Evolutionary conservation across 2,888 invertebrate genomes (phyloP).

Genomic region (Harmothoe impar): DNA sequence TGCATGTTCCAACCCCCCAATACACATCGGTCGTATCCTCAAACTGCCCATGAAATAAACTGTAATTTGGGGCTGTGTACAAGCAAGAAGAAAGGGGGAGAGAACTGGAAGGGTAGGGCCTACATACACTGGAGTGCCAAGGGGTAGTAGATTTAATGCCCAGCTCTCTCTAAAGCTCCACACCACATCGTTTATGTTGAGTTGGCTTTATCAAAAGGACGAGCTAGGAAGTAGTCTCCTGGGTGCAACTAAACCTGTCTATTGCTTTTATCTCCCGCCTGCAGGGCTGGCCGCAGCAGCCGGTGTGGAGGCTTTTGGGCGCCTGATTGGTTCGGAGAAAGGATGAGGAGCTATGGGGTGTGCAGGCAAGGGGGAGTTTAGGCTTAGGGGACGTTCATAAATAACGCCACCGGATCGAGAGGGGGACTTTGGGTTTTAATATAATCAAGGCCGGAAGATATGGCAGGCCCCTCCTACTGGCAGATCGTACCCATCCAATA

Average conservation of each 20-base stretch:
- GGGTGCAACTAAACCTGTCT: slow-evolving; percentile 25
- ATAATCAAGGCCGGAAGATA: no score
- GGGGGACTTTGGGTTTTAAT: no score
- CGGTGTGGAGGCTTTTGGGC: background rate
- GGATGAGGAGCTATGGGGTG: background rate
- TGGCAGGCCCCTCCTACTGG: no score
- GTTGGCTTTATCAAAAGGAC: slow-evolving; percentile 35
- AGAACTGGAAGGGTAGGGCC: background rate
- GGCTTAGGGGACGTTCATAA: no score
- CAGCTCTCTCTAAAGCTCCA: background rate
- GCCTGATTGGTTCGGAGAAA: background rate
- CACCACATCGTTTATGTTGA: slow-evolving; percentile 42
- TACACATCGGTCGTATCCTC: no score
- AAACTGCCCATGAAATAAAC: no score
- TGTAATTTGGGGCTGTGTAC: background rate
- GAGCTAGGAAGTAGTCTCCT: background rate
- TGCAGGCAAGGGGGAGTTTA: background rate
- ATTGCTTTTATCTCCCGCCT: slow-evolving; percentile 30
- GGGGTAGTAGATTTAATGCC: background rate
- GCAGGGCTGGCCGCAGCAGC: background rate
- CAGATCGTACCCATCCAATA: no score
- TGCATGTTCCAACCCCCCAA: no score
- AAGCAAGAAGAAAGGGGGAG: background rate
- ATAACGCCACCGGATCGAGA: no score
- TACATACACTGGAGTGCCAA: background rate